Percentiles rank a stretch among this genome's conserved stretches.
These are phyloP conservation scores for Crypturellus undulatus DNA, from an alignment of 2,113 vertebrate species.

Conservation along the genomic window DNA sequence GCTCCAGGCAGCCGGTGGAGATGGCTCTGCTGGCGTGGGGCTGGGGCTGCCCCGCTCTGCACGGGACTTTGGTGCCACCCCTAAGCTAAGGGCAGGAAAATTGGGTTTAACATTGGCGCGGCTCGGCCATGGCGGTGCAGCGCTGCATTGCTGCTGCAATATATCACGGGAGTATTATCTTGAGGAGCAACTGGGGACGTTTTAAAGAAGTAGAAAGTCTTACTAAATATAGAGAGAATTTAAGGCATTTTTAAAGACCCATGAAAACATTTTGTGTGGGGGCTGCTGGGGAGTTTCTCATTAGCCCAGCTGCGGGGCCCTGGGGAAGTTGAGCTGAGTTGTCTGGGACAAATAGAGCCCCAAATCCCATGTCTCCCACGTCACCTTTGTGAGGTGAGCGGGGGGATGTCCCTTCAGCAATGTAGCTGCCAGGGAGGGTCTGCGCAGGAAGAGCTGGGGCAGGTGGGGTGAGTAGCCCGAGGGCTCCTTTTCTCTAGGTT, in stretches of 20 bases:
- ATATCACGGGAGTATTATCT: constrained; percentile 44
- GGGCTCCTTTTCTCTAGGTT: too few relatives aligned
- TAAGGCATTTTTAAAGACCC: constrained; percentile 80
- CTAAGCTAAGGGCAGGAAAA: neutral
- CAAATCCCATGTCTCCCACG: constrained; percentile 50
- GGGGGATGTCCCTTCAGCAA: neutral
- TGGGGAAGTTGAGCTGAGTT: constrained; percentile 65
- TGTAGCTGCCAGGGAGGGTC: neutral
- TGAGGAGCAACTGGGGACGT: constrained; percentile 66
- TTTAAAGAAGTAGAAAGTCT: constrained; percentile 75
- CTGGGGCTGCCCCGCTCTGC: neutral
- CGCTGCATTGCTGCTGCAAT: constrained; percentile 41
- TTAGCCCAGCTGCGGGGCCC: constrained; percentile 70
- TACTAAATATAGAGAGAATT: constrained; percentile 79
- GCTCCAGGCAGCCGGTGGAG: too few relatives aligned
- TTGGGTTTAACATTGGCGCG: neutral
- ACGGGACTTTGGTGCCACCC: neutral
- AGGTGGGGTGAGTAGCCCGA: accelerated
- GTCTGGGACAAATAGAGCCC: constrained; percentile 71
- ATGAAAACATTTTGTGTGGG: constrained; percentile 72
- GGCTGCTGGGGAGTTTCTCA: constrained; percentile 76
- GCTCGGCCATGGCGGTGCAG: neutral
- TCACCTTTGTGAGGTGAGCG: constrained; percentile 2
- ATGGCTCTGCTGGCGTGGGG: neutral
- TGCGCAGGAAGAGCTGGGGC: neutral